These are phyloP conservation scores for Enoplosus armatus DNA, from an alignment of 2,797 vertebrate genomes.

Conservation along the genomic window DNA sequence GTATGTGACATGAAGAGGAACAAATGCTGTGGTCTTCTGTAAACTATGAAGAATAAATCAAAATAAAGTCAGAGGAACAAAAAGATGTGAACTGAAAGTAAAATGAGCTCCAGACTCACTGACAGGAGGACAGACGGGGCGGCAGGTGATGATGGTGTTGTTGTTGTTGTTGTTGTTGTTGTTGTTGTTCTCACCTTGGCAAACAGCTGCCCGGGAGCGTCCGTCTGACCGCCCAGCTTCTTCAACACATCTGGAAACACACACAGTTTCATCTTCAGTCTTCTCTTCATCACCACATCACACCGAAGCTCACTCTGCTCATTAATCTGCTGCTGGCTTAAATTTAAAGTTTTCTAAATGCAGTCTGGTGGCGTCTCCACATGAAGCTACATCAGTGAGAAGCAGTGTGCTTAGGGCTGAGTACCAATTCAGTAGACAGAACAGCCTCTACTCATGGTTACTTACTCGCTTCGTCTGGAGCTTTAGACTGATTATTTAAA, in stretches of 20 bases:
- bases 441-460: not conserved
- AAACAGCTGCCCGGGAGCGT: slow-evolving; percentile 92
- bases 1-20: too few relatives aligned
- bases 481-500: not conserved
- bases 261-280: not conserved
- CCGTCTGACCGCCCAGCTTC: slow-evolving; percentile 89
- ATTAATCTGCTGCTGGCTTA: not conserved
- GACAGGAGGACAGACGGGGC: not conserved
- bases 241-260: slow-evolving; percentile 88
- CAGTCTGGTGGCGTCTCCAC: not conserved
- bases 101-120: not conserved
- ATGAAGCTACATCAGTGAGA: not conserved
- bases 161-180: too few relatives aligned
- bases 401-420: not conserved
- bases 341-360: not conserved
- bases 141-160: rapidly evolving
- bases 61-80: not conserved
- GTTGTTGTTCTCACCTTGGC: slow-evolving; percentile 84
- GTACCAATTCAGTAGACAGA: not conserved
- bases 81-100: not conserved
- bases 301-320: too few relatives aligned
- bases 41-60: too few relatives aligned
- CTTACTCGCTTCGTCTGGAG: not conserved
- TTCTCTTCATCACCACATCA: not conserved
- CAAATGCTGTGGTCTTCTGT: too few relatives aligned